Conservation (phyloP, 2,113 vertebrate species). For the Hemiscyllium ocellatum region DNA sequence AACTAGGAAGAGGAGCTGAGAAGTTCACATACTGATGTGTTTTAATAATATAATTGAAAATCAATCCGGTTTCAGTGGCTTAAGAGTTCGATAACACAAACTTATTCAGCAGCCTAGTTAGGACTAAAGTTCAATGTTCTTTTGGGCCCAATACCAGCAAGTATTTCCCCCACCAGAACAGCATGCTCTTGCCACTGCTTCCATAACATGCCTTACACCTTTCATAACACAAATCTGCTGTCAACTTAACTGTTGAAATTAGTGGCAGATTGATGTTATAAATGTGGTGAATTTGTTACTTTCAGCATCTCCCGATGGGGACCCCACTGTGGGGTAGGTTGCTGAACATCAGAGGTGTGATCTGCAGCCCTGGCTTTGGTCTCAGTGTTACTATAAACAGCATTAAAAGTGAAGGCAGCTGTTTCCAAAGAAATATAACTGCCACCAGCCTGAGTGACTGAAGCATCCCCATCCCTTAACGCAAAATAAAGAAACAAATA, state of each 20-base stretch:
- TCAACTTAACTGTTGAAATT: conserved; percentile 19
- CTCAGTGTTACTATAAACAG: not conserved
- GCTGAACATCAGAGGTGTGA: not conserved
- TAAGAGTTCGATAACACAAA: not conserved
- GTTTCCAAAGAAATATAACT: conserved; percentile 10
- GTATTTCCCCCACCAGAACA: not conserved
- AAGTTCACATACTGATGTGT: not conserved
- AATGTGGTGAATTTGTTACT: conserved; percentile 15
- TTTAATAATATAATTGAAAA: not conserved
- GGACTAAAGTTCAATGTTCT: not conserved
- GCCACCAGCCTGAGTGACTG: not conserved
- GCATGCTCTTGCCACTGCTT: not conserved
- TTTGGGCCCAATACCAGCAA: not conserved
- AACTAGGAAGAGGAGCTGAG: not conserved
- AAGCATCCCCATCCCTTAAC: not conserved
- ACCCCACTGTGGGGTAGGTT: conserved; percentile 11
- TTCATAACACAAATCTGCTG: conserved; percentile 15
- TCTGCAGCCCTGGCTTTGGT: not conserved
- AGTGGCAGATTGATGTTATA: conserved; percentile 17
- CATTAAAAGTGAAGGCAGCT: conserved; percentile 3
- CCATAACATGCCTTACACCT: conserved; percentile 5
- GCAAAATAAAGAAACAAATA: not conserved
- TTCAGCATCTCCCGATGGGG: not conserved
- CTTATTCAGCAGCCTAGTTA: not conserved
- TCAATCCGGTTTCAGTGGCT: not conserved